Conservation (phyloP, 2,888 invertebrate genomes). For the Drosophila cyrtoloma region DNA sequence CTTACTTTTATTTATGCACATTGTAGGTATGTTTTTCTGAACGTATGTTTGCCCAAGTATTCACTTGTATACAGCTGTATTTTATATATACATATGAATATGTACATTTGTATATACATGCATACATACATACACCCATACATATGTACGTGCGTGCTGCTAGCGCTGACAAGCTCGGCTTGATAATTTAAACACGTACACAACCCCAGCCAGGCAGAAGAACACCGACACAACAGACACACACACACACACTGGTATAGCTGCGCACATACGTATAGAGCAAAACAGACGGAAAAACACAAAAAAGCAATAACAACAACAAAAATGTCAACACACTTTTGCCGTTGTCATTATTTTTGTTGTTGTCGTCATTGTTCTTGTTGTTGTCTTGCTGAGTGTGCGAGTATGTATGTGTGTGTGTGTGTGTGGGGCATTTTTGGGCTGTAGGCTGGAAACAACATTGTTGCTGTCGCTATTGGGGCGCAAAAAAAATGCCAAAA, state of each 20-base stretch:
- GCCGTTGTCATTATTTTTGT: constrained; percentile 47
- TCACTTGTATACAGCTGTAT: constrained; percentile 29
- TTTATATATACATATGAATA: constrained; percentile 7
- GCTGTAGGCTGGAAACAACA: constrained; percentile 64
- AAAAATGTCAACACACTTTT: constrained; percentile 79
- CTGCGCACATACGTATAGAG: constrained; percentile 60
- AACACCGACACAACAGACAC: constrained; percentile 21
- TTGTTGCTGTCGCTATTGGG: constrained; percentile 64
- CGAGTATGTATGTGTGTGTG: constrained; percentile 16
- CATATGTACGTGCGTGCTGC: constrained; percentile 60
- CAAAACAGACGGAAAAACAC: constrained; percentile 72
- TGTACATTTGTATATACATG: constrained; percentile 20
- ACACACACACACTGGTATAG: constrained; percentile 5
- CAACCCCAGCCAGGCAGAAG: constrained; percentile 45
- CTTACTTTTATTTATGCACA: not conserved
- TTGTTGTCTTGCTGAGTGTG: constrained; percentile 25
- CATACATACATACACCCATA: constrained; percentile 5
- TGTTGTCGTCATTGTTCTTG: constrained; percentile 44
- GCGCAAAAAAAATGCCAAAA: constrained; percentile 70
- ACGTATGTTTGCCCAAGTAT: constrained; percentile 15
- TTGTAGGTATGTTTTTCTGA: constrained; percentile 23
- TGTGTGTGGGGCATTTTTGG: constrained; percentile 40
- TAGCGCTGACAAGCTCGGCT: constrained; percentile 73
- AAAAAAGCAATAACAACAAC: constrained; percentile 45
- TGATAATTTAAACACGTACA: constrained; percentile 78